These are phyloP conservation scores for Puffinus mauretanicus DNA, from an alignment of 2,113 vertebrate genomes.

Conservation along the genomic window DNA sequence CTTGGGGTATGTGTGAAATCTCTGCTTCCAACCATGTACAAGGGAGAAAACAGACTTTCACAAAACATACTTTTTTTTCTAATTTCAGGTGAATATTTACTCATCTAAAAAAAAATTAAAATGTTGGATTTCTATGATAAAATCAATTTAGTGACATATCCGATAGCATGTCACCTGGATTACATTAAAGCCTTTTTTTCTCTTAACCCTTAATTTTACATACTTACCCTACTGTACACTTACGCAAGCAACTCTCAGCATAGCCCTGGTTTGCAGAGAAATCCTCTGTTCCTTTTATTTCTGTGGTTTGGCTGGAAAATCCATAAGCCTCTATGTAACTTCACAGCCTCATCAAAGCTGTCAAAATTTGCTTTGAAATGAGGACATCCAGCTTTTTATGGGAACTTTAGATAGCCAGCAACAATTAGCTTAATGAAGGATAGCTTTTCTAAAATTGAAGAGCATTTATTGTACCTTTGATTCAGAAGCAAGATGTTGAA, in stretches of 20 bases:
- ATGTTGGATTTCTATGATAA: background rate
- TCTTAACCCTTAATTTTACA: background rate
- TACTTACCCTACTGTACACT: background rate
- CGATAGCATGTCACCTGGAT: background rate
- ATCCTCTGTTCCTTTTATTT: background rate
- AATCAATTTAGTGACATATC: background rate
- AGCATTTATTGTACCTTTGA: background rate
- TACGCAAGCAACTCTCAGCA: background rate
- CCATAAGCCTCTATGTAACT: background rate
- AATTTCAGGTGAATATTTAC: background rate
- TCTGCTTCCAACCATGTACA: background rate
- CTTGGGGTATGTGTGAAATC: background rate
- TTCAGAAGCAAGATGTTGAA: background rate
- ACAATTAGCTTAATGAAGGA: background rate
- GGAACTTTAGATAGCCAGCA: background rate
- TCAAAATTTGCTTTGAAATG: background rate
- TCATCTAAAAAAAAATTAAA: background rate
- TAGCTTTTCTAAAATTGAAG: background rate
- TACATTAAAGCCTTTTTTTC: background rate
- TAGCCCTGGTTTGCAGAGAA: background rate
- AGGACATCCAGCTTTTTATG: background rate
- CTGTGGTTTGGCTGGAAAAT: constrained; percentile 15
- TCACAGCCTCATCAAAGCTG: background rate
- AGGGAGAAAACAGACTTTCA: background rate
- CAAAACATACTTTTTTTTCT: background rate